phyloP scores from a whole-genome alignment of 2,888 invertebrate species.

The Chalcosyrphus nemorum region DNA sequence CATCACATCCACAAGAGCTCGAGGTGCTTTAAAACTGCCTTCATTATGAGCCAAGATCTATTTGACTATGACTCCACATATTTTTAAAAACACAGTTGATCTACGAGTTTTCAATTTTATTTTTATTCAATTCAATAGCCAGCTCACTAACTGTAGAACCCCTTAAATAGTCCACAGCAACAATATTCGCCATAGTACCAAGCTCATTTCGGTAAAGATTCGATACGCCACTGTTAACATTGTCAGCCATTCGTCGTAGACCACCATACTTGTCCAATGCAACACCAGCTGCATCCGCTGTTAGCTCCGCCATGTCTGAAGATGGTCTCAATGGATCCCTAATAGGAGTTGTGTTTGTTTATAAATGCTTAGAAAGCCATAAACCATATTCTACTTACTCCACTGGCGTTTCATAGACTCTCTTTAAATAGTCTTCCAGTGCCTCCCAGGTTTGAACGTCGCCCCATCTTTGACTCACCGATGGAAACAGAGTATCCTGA shows the following conservation, averaged over 20 bases:
- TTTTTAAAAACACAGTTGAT: too few relatives aligned
- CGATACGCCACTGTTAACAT: slow-evolving; percentile 84
- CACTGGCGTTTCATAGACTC: background rate
- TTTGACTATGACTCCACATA: too few relatives aligned
- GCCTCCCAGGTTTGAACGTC: slow-evolving; percentile 83
- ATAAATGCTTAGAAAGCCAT: too few relatives aligned
- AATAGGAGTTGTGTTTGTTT: slow-evolving; percentile 66
- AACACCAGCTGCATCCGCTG: slow-evolving; percentile 83
- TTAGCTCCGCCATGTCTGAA: slow-evolving; percentile 86
- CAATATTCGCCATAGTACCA: slow-evolving; percentile 82
- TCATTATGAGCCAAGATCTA: too few relatives aligned
- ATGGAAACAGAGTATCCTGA: slow-evolving; percentile 82
- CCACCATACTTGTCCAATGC: slow-evolving; percentile 83
- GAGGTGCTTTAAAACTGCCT: too few relatives aligned
- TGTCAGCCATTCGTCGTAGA: slow-evolving; percentile 84
- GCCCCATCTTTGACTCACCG: slow-evolving; percentile 85
- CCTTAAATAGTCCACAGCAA: slow-evolving; percentile 84
- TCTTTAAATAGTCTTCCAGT: slow-evolving; percentile 82
- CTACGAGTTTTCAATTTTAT: slow-evolving; percentile 51
- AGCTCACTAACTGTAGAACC: slow-evolving; percentile 83
- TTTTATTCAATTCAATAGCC: slow-evolving; percentile 73
- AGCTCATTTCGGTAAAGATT: slow-evolving; percentile 82
- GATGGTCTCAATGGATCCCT: slow-evolving; percentile 74
- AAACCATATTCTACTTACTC: slow-evolving; percentile 78
- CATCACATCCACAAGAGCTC: too few relatives aligned